Evolutionary conservation across 2,113 vertebrate genomes (phyloP).

Genomic region (Corythornis vintsioides): DNA sequence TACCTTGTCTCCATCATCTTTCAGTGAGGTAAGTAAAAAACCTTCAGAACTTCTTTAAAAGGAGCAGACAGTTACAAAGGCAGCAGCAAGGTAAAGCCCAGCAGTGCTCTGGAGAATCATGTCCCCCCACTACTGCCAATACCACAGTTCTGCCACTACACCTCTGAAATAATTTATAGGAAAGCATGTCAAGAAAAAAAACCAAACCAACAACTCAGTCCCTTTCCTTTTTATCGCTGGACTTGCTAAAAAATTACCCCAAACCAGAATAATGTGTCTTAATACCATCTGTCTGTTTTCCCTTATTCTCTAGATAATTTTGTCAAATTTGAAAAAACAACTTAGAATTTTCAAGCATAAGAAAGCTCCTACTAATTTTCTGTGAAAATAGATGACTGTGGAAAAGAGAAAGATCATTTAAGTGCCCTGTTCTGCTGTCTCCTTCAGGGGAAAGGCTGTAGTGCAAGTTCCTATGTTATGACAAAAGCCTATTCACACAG

Average conservation of each 20-base stretch:
- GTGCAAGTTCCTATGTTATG: conserved; percentile 46
- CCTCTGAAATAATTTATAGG: not conserved
- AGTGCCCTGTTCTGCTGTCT: not conserved
- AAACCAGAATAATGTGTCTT: not conserved
- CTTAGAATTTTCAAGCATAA: conserved; percentile 5
- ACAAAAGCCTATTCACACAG: conserved; percentile 52
- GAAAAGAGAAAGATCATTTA: not conserved
- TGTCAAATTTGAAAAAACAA: conserved; percentile 1
- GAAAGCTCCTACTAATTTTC: conserved; percentile 2
- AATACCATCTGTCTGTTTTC: not conserved
- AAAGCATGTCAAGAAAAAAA: not conserved
- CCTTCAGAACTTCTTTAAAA: not conserved
- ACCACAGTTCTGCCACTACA: not conserved
- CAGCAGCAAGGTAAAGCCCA: not conserved
- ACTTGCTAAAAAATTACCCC: not conserved
- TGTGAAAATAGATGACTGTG: conserved; percentile 11
- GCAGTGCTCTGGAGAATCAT: not conserved
- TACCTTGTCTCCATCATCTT: not conserved
- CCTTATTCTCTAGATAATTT: not conserved
- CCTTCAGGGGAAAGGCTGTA: conserved; percentile 21
- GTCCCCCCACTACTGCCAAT: not conserved
- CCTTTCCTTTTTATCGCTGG: not conserved
- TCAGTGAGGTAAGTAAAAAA: not conserved
- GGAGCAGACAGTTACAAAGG: not conserved
- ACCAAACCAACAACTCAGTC: not conserved